phyloP scores from a whole-genome alignment of 2,888 invertebrate genomes.

The Chesias legatella region DNA sequence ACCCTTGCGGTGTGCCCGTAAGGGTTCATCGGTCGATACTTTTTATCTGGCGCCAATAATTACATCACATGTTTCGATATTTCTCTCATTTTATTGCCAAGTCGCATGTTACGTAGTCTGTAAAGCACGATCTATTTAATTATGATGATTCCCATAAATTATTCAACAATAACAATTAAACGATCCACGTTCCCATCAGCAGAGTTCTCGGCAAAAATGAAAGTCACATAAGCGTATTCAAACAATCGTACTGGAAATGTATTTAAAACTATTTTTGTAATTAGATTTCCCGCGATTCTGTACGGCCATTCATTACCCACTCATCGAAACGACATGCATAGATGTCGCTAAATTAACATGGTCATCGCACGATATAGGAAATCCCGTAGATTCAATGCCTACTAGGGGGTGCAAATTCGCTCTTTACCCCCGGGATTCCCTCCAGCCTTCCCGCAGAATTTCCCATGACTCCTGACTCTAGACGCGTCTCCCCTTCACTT shows the following conservation, averaged over 20 bases:
- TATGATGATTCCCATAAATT: too few species aligned
- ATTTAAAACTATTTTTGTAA: slow-evolving; percentile 6
- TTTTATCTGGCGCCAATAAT: slow-evolving; percentile 14
- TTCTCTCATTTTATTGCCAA: too few species aligned
- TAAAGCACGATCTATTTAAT: too few species aligned
- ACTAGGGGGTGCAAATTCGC: slow-evolving; percentile 47
- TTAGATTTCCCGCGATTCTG: slow-evolving; percentile 10
- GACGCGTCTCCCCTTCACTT: slow-evolving; percentile 43
- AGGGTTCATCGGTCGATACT: slow-evolving; percentile 13
- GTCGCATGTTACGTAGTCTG: too few species aligned
- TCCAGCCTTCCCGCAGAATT: slow-evolving; percentile 66
- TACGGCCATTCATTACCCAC: slow-evolving; percentile 20
- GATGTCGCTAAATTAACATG: slow-evolving; percentile 24
- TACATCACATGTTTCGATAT: not conserved
- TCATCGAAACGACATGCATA: slow-evolving; percentile 21
- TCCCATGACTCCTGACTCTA: slow-evolving; percentile 49
- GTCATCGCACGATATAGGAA: slow-evolving; percentile 47
- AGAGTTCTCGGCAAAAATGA: not conserved
- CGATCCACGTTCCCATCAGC: too few species aligned
- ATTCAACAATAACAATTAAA: too few species aligned
- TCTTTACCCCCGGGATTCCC: slow-evolving; percentile 60
- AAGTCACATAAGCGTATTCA: too few species aligned
- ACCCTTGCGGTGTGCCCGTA: slow-evolving; percentile 47
- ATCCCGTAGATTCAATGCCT: slow-evolving; percentile 58
- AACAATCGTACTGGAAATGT: not conserved